Conservation (phyloP, 2,888 invertebrate genomes). For the Stenodera caucasica region DNA sequence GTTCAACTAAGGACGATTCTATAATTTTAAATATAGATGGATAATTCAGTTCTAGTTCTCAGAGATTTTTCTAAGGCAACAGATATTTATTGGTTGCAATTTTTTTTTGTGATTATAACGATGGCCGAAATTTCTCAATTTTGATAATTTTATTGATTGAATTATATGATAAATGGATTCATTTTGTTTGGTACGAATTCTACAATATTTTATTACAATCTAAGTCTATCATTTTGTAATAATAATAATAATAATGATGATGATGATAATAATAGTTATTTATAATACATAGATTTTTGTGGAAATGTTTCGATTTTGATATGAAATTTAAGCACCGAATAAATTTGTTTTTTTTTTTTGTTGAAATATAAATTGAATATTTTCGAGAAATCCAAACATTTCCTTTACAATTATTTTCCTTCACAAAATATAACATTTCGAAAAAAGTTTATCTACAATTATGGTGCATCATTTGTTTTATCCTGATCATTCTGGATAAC, state of each 20-base stretch:
- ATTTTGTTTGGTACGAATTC: background rate
- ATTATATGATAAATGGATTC: background rate
- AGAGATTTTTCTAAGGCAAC: conserved; percentile 7
- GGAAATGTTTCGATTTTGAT: conserved; percentile 8
- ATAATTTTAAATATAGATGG: background rate
- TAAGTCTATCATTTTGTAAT: conserved; percentile 1
- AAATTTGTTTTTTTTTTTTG: too few species aligned
- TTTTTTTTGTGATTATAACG: background rate
- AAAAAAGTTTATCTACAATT: conserved; percentile 11
- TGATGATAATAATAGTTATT: background rate
- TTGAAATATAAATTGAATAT: too few species aligned
- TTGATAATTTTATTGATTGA: background rate
- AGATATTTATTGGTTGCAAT: background rate
- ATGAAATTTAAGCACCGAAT: conserved; percentile 1
- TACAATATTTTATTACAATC: background rate
- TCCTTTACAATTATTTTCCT: background rate
- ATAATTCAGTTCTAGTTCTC: background rate
- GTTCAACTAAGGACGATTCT: background rate
- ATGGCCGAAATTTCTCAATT: background rate
- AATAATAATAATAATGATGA: background rate
- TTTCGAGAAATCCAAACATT: conserved; percentile 3
- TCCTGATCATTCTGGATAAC: conserved; percentile 40
- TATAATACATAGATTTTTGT: background rate
- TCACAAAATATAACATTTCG: conserved; percentile 3
- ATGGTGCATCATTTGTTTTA: conserved; percentile 15